A percentile compares a stretch with the other conserved stretches of the same genome.
phyloP scores from a whole-genome alignment of 1,140 invertebrate genomes.

The Daktulosphaira vitifoliae region DNA sequence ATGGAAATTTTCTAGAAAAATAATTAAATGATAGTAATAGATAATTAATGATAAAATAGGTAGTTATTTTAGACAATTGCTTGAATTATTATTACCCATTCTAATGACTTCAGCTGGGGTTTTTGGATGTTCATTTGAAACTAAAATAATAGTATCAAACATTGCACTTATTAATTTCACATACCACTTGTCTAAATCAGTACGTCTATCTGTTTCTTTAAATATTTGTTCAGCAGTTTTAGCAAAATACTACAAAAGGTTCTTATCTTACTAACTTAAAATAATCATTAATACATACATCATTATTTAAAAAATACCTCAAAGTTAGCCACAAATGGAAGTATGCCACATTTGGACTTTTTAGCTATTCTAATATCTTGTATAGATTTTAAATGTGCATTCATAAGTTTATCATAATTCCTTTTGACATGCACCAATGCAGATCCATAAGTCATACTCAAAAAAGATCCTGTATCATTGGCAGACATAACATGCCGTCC shows the following conservation, averaged over 20 bases:
- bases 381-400: constrained; percentile 72
- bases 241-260: constrained; percentile 62
- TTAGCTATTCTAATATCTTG: constrained; percentile 62
- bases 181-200: constrained; percentile 97
- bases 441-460: constrained; percentile 81
- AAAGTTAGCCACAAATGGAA: constrained; percentile 86
- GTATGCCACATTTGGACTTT: constrained; percentile 80
- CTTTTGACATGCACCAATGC: constrained; percentile 69
- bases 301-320: constrained; percentile 46
- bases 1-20: constrained; percentile 83
- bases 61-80: neutral
- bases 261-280: neutral
- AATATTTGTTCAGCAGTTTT: constrained; percentile 80
- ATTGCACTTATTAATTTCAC: constrained; percentile 73
- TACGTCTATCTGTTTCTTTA: constrained; percentile 72
- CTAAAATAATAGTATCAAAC: constrained; percentile 71
- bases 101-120: constrained; percentile 90
- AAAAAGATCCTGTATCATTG: constrained; percentile 82
- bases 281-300: neutral
- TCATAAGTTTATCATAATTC: constrained; percentile 88
- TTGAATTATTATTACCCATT: constrained; percentile 71
- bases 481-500: constrained; percentile 84
- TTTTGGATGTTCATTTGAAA: constrained; percentile 80
- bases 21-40: constrained; percentile 13
- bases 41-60: constrained; percentile 1